Evolutionary conservation across 2,888 invertebrate genomes (phyloP), one percentile per base, ranked within the genome.

Genomic region (Drosophila mimetica): DNA sequence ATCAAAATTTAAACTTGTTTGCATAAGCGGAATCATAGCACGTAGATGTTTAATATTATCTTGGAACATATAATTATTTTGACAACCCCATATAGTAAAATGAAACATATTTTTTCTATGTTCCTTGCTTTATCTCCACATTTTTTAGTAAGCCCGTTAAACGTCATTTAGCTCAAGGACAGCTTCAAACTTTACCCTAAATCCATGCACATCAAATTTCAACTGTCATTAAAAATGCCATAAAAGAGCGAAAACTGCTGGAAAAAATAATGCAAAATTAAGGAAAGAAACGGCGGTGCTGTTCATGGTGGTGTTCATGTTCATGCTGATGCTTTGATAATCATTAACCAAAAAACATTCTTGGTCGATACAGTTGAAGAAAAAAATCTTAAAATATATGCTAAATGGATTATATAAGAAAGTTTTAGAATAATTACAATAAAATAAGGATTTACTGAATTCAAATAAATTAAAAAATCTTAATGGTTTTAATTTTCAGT

Each of bases 161-260:
- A 47, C 28, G 57, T 39, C 48, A 72, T 67, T 64, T 63, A 54
- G 70, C 81, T 66, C 64, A 77, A 80, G 77, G 81, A 78, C 79
- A 72, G 13, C 46, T 52, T 20, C 50, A 42, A 65, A 48, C 54
- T 59, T 60, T 60, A 42, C 46, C 60, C 34, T 20, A 63, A 63
- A 50, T 44, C 28, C 34, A 22, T 36, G 28, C 41, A 57, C 74
- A 72, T 85, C 65, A 82, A 79, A 69, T 82, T 80, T 80, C 72
- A 76, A 60, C 70, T 67, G 63, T 41, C 79, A 85, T 85, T 82
- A 82, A 85, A 79, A 78, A 32, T 22, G 60, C 22, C 60, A 73
- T 78, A 77, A 77, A 83, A 54, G 55, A 67, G 44, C 58, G 44
- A 64, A 69, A 71, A 47, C 74, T 66, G 79, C 61, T 46, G 71